These are phyloP conservation scores for Tricholauxania praeusta DNA, from an alignment of 2,888 invertebrate genomes.

Conservation along the genomic window DNA sequence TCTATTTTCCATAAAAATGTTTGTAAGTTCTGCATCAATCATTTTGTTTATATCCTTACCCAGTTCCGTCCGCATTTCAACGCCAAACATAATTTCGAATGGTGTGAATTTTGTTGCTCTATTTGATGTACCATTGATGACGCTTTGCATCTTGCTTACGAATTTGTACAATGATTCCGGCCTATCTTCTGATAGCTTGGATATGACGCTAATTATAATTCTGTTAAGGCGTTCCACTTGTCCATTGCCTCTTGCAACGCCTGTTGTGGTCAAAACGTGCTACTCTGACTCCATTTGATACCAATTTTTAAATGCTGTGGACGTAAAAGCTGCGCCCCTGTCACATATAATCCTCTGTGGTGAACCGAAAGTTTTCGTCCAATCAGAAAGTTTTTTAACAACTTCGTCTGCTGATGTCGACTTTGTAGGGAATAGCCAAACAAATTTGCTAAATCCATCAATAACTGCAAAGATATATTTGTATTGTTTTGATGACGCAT, in stretches of 20 bases:
- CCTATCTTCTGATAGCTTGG: not conserved
- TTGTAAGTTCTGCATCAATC: slow-evolving; percentile 4
- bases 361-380: slow-evolving; percentile 18
- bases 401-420: slow-evolving; percentile 10
- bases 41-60: not conserved
- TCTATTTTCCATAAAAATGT: not conserved
- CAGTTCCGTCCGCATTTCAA: not conserved
- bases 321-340: slow-evolving; percentile 11
- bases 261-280: slow-evolving; percentile 5
- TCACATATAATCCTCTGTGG: not conserved
- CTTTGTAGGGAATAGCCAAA: slow-evolving; percentile 6
- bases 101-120: slow-evolving; percentile 11
- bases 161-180: slow-evolving; percentile 2
- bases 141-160: not conserved
- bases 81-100: slow-evolving; percentile 8
- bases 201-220: not conserved
- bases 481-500: slow-evolving; percentile 20
- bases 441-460: slow-evolving; percentile 8
- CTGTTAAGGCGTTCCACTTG: slow-evolving; percentile 9
- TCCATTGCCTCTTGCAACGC: not conserved
- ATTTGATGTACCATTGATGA: no score
- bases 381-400: not conserved
- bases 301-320: slow-evolving; percentile 1
- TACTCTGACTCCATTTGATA: not conserved
- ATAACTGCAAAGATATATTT: slow-evolving; percentile 20